Percentiles rank a stretch among this genome's conserved stretches.
Conservation (phyloP, 2,888 invertebrate genomes). For the Esperia sulphurella region DNA sequence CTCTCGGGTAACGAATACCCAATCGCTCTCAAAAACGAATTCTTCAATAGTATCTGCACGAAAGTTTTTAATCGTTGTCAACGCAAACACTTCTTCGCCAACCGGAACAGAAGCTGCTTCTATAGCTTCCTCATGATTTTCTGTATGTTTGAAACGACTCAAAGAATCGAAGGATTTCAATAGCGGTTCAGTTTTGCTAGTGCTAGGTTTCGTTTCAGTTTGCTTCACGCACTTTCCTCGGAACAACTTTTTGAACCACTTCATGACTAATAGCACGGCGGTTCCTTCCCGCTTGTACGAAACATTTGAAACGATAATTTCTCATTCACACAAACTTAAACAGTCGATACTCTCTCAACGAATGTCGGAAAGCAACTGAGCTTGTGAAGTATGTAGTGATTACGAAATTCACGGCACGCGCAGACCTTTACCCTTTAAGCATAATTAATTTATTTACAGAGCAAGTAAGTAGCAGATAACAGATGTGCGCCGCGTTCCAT, state of each 20-base stretch:
- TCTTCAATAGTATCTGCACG: constrained; percentile 49
- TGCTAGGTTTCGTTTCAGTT: constrained; percentile 22
- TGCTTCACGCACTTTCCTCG: constrained; percentile 74
- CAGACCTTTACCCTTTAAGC: constrained; percentile 68
- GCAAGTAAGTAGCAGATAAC: constrained; percentile 58
- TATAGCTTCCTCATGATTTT: constrained; percentile 14
- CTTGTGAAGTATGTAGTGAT: constrained; percentile 26
- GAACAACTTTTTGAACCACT: constrained; percentile 83
- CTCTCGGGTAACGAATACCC: constrained; percentile 55
- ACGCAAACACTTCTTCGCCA: constrained; percentile 46
- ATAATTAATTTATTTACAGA: constrained; percentile 66
- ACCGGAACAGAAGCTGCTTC: constrained; percentile 21
- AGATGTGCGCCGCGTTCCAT: constrained; percentile 54
- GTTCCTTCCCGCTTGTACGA: constrained; percentile 81
- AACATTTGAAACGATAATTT: constrained; percentile 80
- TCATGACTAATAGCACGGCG: constrained; percentile 80
- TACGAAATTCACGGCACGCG: constrained; percentile 59
- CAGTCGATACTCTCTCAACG: constrained; percentile 26
- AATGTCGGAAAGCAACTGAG: constrained; percentile 43
- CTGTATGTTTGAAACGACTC: constrained; percentile 21
- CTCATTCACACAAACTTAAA: constrained; percentile 70
- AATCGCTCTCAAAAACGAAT: constrained; percentile 59
- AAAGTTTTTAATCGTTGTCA: constrained; percentile 64
- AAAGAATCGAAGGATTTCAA: constrained; percentile 31
- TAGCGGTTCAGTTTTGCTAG: constrained; percentile 27